Conservation (phyloP, 2,888 invertebrate species). For the Morpho achilles region DNA sequence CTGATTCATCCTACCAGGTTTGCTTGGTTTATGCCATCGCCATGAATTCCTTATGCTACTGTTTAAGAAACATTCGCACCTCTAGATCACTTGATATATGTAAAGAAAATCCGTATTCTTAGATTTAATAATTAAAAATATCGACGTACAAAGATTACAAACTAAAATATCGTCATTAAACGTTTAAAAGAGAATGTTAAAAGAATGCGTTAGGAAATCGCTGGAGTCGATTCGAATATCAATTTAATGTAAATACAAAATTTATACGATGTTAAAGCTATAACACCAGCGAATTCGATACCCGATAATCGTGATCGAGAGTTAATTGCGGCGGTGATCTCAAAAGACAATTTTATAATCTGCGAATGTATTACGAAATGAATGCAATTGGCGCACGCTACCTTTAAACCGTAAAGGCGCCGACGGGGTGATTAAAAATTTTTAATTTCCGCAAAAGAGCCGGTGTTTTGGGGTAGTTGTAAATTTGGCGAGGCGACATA, state of each 20-base stretch:
- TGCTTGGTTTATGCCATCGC: too few relatives aligned
- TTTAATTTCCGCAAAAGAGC: slow-evolving; percentile 52
- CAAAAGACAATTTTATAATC: slow-evolving; percentile 50
- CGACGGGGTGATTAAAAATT: slow-evolving; percentile 60
- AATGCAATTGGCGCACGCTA: slow-evolving; percentile 29
- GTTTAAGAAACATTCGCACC: too few relatives aligned
- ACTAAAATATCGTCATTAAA: not conserved
- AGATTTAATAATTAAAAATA: too few relatives aligned
- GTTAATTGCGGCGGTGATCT: slow-evolving; percentile 50
- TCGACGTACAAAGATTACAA: not conserved
- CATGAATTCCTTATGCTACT: too few relatives aligned
- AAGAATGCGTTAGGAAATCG: not conserved
- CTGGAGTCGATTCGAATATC: slow-evolving; percentile 4
- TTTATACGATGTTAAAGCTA: slow-evolving; percentile 19
- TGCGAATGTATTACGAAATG: slow-evolving; percentile 44
- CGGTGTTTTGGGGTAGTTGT: slow-evolving; percentile 42
- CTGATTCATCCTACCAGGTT: too few relatives aligned
- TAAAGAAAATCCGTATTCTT: too few relatives aligned
- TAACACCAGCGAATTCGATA: slow-evolving; percentile 20
- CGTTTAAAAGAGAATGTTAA: slow-evolving; percentile 1
- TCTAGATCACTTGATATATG: too few relatives aligned
- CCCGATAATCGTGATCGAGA: slow-evolving; percentile 30
- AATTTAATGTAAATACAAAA: slow-evolving; percentile 22
- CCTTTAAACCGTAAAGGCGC: slow-evolving; percentile 43
- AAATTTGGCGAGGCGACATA: slow-evolving; percentile 68